Conservation (phyloP, 2,888 invertebrate genomes). For the Hirtodrosophila histrioides region DNA sequence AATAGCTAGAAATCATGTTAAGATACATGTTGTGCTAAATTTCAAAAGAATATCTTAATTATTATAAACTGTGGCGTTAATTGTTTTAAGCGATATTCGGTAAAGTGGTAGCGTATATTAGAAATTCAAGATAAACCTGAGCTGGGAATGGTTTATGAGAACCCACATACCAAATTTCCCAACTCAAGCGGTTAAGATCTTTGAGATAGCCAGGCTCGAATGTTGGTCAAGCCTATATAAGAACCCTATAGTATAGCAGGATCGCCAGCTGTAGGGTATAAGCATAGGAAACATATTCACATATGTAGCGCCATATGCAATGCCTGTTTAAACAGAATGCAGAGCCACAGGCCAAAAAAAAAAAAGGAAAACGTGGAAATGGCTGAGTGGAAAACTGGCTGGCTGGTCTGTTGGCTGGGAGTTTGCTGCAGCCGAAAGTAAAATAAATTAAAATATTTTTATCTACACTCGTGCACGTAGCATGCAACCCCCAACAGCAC, state of each 20-base stretch:
- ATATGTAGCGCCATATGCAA: slow-evolving; percentile 52
- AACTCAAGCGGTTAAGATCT: not conserved
- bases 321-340: slow-evolving; percentile 32
- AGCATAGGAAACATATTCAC: slow-evolving; percentile 19
- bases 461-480: slow-evolving; percentile 77
- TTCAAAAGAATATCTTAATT: too few species aligned
- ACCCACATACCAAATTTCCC: not conserved
- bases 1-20: too few species aligned
- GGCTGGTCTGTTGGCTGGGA: slow-evolving; percentile 11
- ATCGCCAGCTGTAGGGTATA: slow-evolving; percentile 14
- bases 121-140: too few species aligned
- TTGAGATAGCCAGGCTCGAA: too few species aligned
- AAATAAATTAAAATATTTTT: slow-evolving; percentile 77
- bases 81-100: too few species aligned
- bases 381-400: slow-evolving; percentile 4
- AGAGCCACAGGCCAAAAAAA: slow-evolving; percentile 1
- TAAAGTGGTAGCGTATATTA: too few species aligned
- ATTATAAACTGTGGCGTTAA: too few species aligned
- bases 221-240: too few species aligned
- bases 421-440: slow-evolving; percentile 71
- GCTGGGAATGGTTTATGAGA: too few species aligned
- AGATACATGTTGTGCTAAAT: too few species aligned
- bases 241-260: not conserved
- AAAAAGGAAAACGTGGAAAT: not conserved
- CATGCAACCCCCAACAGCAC: slow-evolving; percentile 55